phyloP scores from a whole-genome alignment of 2,113 vertebrate genomes.

The Apistogramma diplotaenia region DNA sequence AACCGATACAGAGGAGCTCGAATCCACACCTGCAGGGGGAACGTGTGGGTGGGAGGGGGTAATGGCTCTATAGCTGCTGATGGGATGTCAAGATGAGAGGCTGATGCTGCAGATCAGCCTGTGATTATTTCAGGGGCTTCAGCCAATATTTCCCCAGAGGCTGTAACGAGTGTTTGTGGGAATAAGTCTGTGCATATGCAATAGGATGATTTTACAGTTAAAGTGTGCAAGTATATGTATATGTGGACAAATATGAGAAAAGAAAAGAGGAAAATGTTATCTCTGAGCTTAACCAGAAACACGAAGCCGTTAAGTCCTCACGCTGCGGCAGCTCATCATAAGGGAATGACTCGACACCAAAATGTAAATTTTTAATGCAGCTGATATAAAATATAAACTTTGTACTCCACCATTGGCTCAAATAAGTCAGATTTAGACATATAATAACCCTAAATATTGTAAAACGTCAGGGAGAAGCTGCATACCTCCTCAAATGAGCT shows the following conservation, averaged over 20 bases:
- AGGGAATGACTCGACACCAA: fast-evolving
- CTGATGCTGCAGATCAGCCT: slow-evolving; percentile 44
- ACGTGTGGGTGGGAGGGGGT: neutral
- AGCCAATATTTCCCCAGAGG: slow-evolving; percentile 27
- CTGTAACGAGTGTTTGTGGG: neutral
- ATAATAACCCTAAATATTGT: neutral
- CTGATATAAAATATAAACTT: neutral
- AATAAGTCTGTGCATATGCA: neutral
- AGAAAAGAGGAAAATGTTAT: neutral
- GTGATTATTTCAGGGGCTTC: slow-evolving; percentile 31
- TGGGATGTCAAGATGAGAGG: slow-evolving; percentile 31
- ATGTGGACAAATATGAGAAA: neutral
- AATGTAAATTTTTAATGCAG: neutral
- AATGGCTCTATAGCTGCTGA: slow-evolving; percentile 7
- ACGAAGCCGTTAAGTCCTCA: neutral
- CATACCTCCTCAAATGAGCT: too few relatives aligned
- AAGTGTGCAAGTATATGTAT: neutral
- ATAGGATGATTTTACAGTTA: neutral
- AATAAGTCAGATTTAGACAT: neutral
- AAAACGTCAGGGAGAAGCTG: neutral
- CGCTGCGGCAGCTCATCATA: neutral
- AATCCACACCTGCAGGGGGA: neutral
- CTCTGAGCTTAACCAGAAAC: neutral
- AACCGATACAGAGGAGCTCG: neutral
- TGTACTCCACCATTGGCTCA: neutral